Base-by-base conservation (phyloP, 2,888 invertebrate species). In the Pasiphila rectangulata region DNA sequence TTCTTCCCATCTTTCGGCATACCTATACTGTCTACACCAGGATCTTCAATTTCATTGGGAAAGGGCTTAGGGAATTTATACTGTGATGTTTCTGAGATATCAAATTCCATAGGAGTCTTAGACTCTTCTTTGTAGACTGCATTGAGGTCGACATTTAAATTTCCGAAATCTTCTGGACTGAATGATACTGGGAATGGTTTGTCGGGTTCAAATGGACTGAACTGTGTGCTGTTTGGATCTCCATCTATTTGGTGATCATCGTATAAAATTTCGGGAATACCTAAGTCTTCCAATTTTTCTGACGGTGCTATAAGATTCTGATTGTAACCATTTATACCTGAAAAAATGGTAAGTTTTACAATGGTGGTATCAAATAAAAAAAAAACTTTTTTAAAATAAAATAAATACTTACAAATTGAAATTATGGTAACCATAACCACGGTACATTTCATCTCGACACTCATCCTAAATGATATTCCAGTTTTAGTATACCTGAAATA, bases 1-100 rank as follows among this genome's bases (percentile, higher is more conserved):
- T 57, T 30, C 12, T 44, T 48, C 1, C 57, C 57, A 34, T 54
- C 54, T 12, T 24, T 46, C 2, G 50, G 40, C 42, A 40, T 36
- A 1, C 50, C 50, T 13, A 34, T 50, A 5, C 32, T 34, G 3
- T 50, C 34, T 7, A 50, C n/a, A 0, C 50, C 50, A 4, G 50
- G 50, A 4, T 41, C 21, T 37, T 25, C 36, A 4, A 39, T 25
- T 0, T 3, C n/a, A n/a, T n/a, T 36, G 1, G 5, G 20, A 12
- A 13, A 27, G 6, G 32, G 17, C 3, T 10, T 32, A 7, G 17
- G 32, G 15, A 17, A 32, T 32, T 32, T 32, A 16, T 9, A 17
- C 10, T 9, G 16, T 17, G 32, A 5, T 17, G 32, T 17, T 32
- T 17, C 17, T 17, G 32, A 9, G 16, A 17, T 9, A 17, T 32